phyloP scores from a whole-genome alignment of 2,797 vertebrate genomes.

The Neomorphus geoffroyi region DNA sequence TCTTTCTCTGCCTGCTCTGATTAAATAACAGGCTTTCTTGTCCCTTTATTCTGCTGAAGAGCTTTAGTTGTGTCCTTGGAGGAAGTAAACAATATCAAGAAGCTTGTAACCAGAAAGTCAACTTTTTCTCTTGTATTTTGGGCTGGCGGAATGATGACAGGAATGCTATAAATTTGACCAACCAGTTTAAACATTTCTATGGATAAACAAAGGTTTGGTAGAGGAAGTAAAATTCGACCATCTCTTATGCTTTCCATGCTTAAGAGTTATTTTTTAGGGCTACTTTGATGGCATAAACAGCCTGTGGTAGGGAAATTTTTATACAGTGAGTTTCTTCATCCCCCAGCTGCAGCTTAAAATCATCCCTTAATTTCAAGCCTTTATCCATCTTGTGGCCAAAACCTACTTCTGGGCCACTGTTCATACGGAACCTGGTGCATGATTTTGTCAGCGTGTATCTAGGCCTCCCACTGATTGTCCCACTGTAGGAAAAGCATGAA shows the following conservation, averaged over 20 bases:
- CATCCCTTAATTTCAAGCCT: not conserved
- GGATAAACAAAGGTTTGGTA: not conserved
- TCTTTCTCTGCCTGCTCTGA: not conserved
- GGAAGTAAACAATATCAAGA: slow-evolving; percentile 17
- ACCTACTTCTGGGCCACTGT: not conserved
- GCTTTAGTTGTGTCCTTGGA: not conserved
- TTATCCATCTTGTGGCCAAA: not conserved
- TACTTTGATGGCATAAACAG: not conserved
- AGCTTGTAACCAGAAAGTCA: not conserved
- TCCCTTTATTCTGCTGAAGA: not conserved
- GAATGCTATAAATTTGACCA: not conserved
- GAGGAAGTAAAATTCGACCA: not conserved
- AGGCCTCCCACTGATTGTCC: not conserved
- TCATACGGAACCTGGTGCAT: not conserved
- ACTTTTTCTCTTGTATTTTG: not conserved
- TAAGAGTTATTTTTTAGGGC: not conserved
- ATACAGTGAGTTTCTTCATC: not conserved
- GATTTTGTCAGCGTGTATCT: not conserved
- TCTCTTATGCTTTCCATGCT: not conserved
- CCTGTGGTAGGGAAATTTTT: not conserved
- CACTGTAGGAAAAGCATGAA: not conserved
- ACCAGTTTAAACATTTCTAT: not conserved
- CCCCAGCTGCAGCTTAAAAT: not conserved
- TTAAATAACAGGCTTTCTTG: slow-evolving; percentile 28
- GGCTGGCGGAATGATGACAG: not conserved